Percentiles rank a stretch among this genome's conserved stretches.
These are phyloP conservation scores for Silurus glanis DNA, from an alignment of 2,113 vertebrate genomes.

Conservation along the genomic window DNA sequence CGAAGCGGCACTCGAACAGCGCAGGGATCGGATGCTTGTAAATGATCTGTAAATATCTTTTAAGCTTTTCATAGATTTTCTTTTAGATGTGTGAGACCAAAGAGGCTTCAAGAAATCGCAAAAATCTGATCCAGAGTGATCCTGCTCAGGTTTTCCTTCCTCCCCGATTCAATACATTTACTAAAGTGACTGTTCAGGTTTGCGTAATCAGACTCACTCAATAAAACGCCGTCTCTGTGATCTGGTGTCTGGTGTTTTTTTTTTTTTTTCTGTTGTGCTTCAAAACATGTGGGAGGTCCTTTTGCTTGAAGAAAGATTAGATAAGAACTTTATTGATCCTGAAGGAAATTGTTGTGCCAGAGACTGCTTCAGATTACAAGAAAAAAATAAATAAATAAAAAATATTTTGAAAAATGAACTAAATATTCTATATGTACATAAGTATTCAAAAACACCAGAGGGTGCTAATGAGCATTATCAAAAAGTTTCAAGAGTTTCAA, in stretches of 20 bases:
- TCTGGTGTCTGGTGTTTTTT: neutral
- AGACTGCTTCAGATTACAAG: no score
- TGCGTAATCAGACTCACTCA: slow-evolving; percentile 27
- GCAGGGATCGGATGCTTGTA: slow-evolving; percentile 49
- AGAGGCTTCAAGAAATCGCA: slow-evolving; percentile 57
- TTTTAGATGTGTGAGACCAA: slow-evolving; percentile 65
- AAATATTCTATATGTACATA: no score
- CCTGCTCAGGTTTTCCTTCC: slow-evolving; percentile 28
- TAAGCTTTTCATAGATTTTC: slow-evolving; percentile 40
- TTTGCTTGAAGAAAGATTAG: no score
- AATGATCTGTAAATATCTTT: slow-evolving; percentile 66
- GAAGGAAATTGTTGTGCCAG: no score
- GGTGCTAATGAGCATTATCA: no score
- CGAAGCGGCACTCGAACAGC: slow-evolving; percentile 53
- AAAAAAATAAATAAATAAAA: no score
- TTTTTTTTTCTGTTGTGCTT: neutral
- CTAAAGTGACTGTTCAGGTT: slow-evolving; percentile 12
- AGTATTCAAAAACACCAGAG: no score
- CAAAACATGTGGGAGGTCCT: no score
- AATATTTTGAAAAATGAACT: no score
- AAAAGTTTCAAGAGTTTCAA: no score
- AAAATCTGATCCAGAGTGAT: slow-evolving; percentile 25
- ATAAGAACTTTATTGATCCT: no score
- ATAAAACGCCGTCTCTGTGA: slow-evolving; percentile 34
- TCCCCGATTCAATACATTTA: neutral